phyloP scores from a whole-genome alignment of 92 coral and sea anemone species.

The Heteractis magnifica region DNA sequence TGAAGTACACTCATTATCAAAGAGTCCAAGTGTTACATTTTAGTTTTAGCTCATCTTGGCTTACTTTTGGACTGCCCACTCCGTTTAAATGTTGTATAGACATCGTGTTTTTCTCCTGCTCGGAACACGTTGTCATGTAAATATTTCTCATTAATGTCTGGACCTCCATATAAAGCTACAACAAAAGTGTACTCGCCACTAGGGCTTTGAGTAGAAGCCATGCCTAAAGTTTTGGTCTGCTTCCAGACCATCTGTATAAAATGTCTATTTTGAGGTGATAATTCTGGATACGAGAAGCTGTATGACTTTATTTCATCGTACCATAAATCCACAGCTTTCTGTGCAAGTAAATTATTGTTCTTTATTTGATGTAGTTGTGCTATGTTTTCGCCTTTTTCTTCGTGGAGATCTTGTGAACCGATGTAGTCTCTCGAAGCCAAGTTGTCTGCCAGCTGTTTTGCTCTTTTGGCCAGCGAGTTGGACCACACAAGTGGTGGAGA shows the following conservation, averaged over 20 bases:
- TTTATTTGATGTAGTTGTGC: slow-evolving; percentile 64
- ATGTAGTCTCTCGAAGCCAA: slow-evolving; percentile 63
- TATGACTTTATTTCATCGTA: slow-evolving; percentile 73
- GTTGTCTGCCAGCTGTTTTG: slow-evolving; percentile 64
- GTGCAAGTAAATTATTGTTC: slow-evolving; percentile 38
- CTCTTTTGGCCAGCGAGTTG: slow-evolving; percentile 59
- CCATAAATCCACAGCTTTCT: slow-evolving; percentile 76
- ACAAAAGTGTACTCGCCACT: slow-evolving; percentile 75
- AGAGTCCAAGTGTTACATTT: too few species aligned
- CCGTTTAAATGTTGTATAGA: slow-evolving; percentile 64
- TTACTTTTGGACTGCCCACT: neutral
- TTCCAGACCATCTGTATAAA: slow-evolving; percentile 96
- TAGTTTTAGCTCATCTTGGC: neutral
- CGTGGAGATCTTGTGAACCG: slow-evolving; percentile 68
- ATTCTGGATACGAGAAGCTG: slow-evolving; percentile 83
- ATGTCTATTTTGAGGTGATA: slow-evolving; percentile 70
- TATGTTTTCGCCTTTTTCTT: slow-evolving; percentile 71
- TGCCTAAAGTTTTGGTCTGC: slow-evolving; percentile 73
- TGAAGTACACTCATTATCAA: too few species aligned
- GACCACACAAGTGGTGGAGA: slow-evolving; percentile 84
- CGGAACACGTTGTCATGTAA: slow-evolving; percentile 69
- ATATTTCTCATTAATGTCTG: slow-evolving; percentile 44
- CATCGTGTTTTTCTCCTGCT: slow-evolving; percentile 57
- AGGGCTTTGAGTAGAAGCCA: slow-evolving; percentile 73
- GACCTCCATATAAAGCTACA: slow-evolving; percentile 73